Evolutionary conservation across 2,797 vertebrate genomes (phyloP).

Genomic region (Tokudaia tokunoshimensis): DNA sequence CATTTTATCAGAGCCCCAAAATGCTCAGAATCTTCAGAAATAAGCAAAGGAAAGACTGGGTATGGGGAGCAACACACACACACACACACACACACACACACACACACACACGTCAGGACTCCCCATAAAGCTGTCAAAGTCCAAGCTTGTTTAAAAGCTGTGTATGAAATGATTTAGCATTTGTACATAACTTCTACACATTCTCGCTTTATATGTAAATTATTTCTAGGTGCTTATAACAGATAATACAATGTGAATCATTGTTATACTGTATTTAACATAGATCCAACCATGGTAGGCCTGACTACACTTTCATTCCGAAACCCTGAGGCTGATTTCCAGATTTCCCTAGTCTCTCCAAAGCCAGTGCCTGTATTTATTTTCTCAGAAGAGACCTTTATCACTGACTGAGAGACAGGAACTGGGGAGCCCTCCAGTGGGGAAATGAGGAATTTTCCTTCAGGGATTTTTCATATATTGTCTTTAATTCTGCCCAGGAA

Average conservation of each 20-base stretch:
- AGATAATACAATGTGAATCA: not conserved
- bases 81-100: not conserved
- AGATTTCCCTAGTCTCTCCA: not conserved
- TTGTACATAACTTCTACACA: not conserved
- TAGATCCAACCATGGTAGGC: not conserved
- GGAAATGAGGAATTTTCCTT: not conserved
- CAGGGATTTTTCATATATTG: not conserved
- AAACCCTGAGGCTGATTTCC: not conserved
- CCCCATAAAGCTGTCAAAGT: not conserved
- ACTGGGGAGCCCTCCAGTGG: constrained; percentile 56
- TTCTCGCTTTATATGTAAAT: not conserved
- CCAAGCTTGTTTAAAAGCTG: not conserved
- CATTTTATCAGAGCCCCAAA: not conserved
- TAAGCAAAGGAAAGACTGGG: not conserved
- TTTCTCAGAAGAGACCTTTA: not conserved
- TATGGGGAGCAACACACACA: not conserved
- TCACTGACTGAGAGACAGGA: not conserved
- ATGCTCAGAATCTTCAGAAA: not conserved
- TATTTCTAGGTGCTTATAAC: not conserved
- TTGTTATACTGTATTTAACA: not conserved
- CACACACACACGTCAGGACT: not conserved
- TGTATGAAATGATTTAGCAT: not conserved
- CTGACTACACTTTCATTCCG: not conserved
- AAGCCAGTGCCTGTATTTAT: not conserved
- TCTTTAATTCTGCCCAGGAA: not conserved